These are phyloP conservation scores for Limanda limanda DNA, from an alignment of 2,113 vertebrate genomes.

Conservation along the genomic window DNA sequence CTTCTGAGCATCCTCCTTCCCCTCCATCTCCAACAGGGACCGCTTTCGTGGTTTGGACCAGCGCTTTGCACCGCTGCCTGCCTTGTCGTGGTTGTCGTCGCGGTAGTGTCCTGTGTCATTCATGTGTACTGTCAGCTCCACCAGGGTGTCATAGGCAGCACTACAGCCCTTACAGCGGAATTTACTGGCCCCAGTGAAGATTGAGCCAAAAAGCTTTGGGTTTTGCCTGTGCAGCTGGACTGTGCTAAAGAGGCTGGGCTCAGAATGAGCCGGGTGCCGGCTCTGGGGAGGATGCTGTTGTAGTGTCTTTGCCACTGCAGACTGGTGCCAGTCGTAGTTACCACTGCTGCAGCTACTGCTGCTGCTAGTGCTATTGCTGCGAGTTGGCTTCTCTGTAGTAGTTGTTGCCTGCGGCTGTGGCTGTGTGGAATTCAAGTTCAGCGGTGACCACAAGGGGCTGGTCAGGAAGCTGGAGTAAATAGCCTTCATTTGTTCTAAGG, in stretches of 20 bases:
- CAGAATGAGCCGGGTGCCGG: slow-evolving; percentile 85
- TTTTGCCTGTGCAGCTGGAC: slow-evolving; percentile 98
- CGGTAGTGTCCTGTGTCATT: slow-evolving; percentile 98
- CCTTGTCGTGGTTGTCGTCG: slow-evolving; percentile 96
- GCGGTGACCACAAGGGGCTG: slow-evolving; percentile 95
- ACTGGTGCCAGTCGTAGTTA: slow-evolving; percentile 98
- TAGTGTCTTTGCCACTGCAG: slow-evolving; percentile 94
- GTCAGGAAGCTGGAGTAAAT: slow-evolving; percentile 98
- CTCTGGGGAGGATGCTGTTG: slow-evolving; percentile 92
- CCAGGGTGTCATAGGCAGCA: slow-evolving; percentile 96
- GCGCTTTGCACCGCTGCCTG: slow-evolving; percentile 91
- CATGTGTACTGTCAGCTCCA: slow-evolving; percentile 99
- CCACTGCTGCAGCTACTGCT: slow-evolving; percentile 93
- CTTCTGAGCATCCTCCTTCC: slow-evolving; percentile 98
- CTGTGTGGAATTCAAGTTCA: slow-evolving; percentile 87
- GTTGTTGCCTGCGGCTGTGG: slow-evolving; percentile 74
- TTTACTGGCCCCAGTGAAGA: slow-evolving; percentile 98
- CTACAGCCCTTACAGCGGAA: slow-evolving; percentile 99
- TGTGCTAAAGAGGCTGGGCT: slow-evolving; percentile 95
- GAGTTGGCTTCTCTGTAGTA: slow-evolving; percentile 85
- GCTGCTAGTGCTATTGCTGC: slow-evolving; percentile 88
- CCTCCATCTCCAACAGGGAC: slow-evolving; percentile 98
- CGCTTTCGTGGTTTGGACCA: slow-evolving; percentile 99
- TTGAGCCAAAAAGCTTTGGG: slow-evolving; percentile 95
- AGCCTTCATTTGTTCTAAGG: slow-evolving; percentile 98